These are phyloP conservation scores for Tridacna crocea DNA, from an alignment of 2,888 invertebrate genomes.

Conservation along the genomic window DNA sequence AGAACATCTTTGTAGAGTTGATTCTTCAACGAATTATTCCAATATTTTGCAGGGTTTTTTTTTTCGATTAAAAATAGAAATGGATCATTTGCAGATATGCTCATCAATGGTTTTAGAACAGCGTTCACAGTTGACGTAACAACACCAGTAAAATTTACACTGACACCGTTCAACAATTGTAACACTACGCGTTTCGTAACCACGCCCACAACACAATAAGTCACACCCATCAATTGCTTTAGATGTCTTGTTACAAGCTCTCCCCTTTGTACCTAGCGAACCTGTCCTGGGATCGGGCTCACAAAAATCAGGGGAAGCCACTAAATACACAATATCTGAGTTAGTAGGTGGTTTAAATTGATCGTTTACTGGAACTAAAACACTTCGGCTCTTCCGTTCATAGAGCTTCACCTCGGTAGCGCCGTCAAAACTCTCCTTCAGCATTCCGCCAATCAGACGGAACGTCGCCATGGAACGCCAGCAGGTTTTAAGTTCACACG, in stretches of 20 bases:
- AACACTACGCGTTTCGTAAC: conserved; percentile 93
- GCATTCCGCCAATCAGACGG: conserved; percentile 94
- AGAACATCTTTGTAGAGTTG: too few species aligned
- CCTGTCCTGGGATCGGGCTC: conserved; percentile 86
- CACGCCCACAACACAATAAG: conserved; percentile 95
- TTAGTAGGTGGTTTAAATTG: conserved; percentile 93
- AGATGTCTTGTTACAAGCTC: conserved; percentile 88
- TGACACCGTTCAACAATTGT: conserved; percentile 91
- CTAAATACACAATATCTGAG: conserved; percentile 96
- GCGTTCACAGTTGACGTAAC: conserved; percentile 95
- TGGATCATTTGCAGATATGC: conserved; percentile 88
- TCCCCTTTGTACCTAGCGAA: conserved; percentile 87
- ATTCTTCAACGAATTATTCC: too few species aligned
- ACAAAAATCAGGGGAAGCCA: conserved; percentile 99
- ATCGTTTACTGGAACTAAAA: conserved; percentile 79
- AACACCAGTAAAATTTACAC: conserved; percentile 98
- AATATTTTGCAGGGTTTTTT: too few species aligned
- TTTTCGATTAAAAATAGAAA: too few species aligned
- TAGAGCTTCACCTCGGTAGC: conserved; percentile 90
- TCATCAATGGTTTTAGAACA: conserved; percentile 91
- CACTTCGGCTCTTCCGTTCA: conserved; percentile 85
- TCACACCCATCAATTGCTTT: conserved; percentile 95
- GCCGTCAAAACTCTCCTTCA: conserved; percentile 96
- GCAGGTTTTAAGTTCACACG: conserved; percentile 97
- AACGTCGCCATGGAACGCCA: conserved; percentile 97